Conservation (phyloP, 2,797 vertebrate genomes). For the Eutrigla gurnardus region DNA sequence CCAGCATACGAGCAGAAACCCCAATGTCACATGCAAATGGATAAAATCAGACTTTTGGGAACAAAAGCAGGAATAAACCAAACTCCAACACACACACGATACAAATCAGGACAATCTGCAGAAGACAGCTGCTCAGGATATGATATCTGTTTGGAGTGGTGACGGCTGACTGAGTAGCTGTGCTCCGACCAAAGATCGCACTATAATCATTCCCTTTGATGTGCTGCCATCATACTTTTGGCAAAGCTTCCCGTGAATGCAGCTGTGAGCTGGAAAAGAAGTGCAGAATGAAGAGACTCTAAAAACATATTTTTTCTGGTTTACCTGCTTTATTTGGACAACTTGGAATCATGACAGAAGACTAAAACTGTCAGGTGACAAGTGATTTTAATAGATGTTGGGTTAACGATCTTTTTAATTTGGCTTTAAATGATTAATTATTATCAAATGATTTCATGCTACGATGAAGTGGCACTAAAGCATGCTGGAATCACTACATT, state of each 20-base stretch:
- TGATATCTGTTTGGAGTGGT: slow-evolving; percentile 38
- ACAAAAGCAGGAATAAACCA: neutral
- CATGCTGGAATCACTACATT: no score
- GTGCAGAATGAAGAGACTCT: slow-evolving; percentile 20
- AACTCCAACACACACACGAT: slow-evolving; percentile 1
- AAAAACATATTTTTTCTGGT: neutral
- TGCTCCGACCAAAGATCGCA: slow-evolving; percentile 52
- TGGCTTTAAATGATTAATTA: no score
- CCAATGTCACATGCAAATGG: neutral
- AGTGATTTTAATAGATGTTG: neutral
- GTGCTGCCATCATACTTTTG: slow-evolving; percentile 70
- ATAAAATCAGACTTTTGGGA: neutral
- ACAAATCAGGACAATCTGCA: slow-evolving; percentile 22
- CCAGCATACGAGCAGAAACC: neutral
- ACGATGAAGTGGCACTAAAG: no score
- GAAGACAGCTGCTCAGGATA: slow-evolving; percentile 14
- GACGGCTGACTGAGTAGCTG: slow-evolving; percentile 49
- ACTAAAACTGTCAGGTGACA: neutral
- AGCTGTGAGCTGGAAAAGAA: slow-evolving; percentile 50
- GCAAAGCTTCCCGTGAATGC: slow-evolving; percentile 55
- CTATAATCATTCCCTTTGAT: slow-evolving; percentile 74
- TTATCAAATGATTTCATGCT: no score
- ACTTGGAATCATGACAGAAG: slow-evolving; percentile 18
- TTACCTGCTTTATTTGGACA: slow-evolving; percentile 43
- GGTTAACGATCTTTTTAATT: neutral